Conservation (phyloP, 1,140 invertebrate genomes). For the Battus philenor region DNA sequence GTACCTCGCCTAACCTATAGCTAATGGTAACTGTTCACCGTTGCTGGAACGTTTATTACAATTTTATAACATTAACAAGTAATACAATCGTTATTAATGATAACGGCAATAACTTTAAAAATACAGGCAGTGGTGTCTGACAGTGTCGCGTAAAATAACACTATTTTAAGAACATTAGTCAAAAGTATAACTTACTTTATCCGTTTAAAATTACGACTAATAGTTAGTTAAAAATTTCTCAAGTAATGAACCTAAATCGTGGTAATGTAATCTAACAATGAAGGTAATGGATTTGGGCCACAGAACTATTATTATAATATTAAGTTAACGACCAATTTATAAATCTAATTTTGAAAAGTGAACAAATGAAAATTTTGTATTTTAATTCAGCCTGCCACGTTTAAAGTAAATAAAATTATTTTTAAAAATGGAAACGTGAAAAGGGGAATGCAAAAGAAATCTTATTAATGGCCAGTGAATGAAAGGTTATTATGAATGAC, state of each 20-base stretch:
- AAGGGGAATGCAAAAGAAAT: constrained; percentile 7
- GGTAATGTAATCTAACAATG: too few species aligned
- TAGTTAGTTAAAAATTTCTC: too few species aligned
- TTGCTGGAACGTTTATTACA: constrained; percentile 69
- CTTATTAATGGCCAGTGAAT: constrained; percentile 4
- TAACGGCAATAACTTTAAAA: constrained; percentile 53
- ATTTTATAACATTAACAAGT: constrained; percentile 57
- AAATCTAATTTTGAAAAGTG: too few species aligned
- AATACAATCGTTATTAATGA: constrained; percentile 49
- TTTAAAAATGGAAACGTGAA: too few species aligned
- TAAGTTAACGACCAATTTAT: too few species aligned
- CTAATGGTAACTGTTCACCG: constrained; percentile 75
- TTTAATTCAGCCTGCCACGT: too few species aligned
- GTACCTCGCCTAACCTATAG: constrained; percentile 42
- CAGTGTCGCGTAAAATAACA: constrained; percentile 38
- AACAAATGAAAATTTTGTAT: too few species aligned
- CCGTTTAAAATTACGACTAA: too few species aligned
- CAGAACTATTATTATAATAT: too few species aligned
- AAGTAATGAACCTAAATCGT: too few species aligned
- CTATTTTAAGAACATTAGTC: constrained; percentile 15
- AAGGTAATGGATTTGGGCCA: too few species aligned
- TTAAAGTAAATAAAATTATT: too few species aligned
- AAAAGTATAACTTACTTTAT: constrained; percentile 7
- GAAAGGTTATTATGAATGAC: constrained; percentile 5
- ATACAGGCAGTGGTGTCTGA: constrained; percentile 54